Evolutionary conservation across 2,888 invertebrate species (phyloP), one percentile per base, ranked within the genome.

Genomic region (Eugnorisma glareosa): DNA sequence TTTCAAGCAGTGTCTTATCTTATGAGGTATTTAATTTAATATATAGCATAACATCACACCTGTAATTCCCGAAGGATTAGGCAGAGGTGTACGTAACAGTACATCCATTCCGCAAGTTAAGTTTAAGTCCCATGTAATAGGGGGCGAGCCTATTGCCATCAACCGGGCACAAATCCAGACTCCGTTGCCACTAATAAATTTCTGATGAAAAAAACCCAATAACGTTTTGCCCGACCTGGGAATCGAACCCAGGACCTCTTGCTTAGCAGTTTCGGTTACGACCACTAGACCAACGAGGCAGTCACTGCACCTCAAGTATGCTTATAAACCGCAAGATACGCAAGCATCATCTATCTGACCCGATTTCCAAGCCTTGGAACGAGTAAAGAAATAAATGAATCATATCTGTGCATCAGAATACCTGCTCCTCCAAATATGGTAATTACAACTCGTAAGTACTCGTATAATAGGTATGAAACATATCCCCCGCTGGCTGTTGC

Each of bases 351-450:
- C 37, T 61, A 76, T 61, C 45, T 63, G 45, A 63, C 70, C 40
- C 40, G 11, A 82, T 74, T 35, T 68, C 28, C 24, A 45, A 61
- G 72, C 28, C 51, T 63, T 64, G 54, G 70, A n/a, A 70, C 66
- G 40, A 45, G 24, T 51, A 35, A 15, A 48, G n/a, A 28, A 78
- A 28, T 43, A 67, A 28, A 21, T 59, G 18, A n/a, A 35, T 57
- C 21, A 18, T 59, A 75, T 75, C 76, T 78, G 84, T 81, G 35
- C 78, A 81, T 84, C 82, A 64, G 24, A 54, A 37, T 68, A 35
- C 8, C 8, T 57, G 45, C 31, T 57, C 66, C 67, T 69, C 63
- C 77, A 51, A 40, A 72, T 63, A 64, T 43, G 68, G 31, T 73
- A 74, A 76, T 73, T 75, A 67, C 31, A 71, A n/a, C 13, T 51